These are phyloP conservation scores for Piscicola geometra DNA, from an alignment of 2,888 invertebrate genomes.

Conservation along the genomic window DNA sequence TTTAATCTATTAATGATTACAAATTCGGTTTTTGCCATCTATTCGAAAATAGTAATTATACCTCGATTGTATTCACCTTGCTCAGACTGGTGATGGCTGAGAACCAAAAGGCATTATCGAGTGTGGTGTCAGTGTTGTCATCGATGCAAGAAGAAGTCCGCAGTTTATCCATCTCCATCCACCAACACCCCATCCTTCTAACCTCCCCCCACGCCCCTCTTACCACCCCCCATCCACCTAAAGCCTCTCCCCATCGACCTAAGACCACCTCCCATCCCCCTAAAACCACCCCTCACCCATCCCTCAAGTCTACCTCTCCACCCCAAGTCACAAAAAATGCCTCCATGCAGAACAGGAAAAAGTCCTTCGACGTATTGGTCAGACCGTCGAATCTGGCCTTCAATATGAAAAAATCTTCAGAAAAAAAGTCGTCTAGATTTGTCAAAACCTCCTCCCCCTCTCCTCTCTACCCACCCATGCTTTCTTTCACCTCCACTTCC, in stretches of 20 bases:
- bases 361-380: background rate
- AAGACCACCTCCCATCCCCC: no score
- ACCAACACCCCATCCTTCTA: conserved; percentile 28
- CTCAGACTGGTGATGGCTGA: conserved; percentile 54
- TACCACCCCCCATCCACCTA: background rate
- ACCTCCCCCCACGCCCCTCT: background rate
- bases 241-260: background rate
- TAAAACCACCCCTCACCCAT: no score
- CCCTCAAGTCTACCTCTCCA: no score
- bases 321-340: no score
- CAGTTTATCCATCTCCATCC: conserved; percentile 35
- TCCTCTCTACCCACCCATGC: background rate
- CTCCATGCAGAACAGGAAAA: background rate
- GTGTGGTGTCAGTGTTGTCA: conserved; percentile 53
- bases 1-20: background rate
- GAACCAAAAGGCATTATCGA: conserved; percentile 55
- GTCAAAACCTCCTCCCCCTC: background rate
- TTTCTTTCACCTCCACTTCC: conserved; percentile 30
- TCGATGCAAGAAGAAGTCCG: conserved; percentile 50
- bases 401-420: background rate
- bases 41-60: background rate
- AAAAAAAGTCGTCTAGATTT: background rate
- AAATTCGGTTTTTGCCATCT: background rate
- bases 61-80: conserved; percentile 37
- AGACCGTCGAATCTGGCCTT: background rate